These are phyloP conservation scores for Balearica regulorum DNA, from an alignment of 2,797 vertebrate genomes.

Conservation along the genomic window DNA sequence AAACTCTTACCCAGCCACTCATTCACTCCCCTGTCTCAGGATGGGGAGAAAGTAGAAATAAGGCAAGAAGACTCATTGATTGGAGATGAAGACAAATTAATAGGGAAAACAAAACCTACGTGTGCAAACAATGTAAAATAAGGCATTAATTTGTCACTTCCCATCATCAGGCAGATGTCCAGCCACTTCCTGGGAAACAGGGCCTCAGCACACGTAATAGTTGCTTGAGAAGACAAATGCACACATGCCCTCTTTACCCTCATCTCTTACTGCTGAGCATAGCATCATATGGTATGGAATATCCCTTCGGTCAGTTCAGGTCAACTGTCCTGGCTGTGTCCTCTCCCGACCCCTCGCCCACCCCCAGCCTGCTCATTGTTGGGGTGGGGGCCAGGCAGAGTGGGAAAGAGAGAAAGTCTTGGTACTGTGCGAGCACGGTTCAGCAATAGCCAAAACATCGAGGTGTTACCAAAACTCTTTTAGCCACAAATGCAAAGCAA, in stretches of 20 bases:
- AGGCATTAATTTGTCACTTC: not conserved
- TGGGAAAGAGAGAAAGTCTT: not conserved
- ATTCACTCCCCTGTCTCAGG: not conserved
- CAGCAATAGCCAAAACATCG: not conserved
- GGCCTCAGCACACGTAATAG: accelerated
- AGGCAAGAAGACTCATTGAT: not conserved
- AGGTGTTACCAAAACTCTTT: not conserved
- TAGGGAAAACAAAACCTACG: not conserved
- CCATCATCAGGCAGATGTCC: not conserved
- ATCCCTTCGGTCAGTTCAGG: not conserved
- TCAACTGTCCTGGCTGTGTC: not conserved
- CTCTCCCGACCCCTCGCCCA: accelerated
- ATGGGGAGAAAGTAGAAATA: not conserved
- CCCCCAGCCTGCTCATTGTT: not conserved
- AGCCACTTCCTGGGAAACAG: not conserved
- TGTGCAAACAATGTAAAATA: not conserved
- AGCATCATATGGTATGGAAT: not conserved
- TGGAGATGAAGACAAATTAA: not conserved
- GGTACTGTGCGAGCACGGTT: not conserved
- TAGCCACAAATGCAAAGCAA: not conserved
- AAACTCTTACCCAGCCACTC: not conserved
- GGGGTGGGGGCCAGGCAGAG: too few species aligned
- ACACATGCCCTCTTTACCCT: not conserved
- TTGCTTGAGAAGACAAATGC: not conserved
- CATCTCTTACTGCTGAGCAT: not conserved